Percentiles rank a stretch among this genome's conserved stretches.
Conservation (phyloP, 2,797 vertebrate genomes). For the Australoheros facetus region DNA sequence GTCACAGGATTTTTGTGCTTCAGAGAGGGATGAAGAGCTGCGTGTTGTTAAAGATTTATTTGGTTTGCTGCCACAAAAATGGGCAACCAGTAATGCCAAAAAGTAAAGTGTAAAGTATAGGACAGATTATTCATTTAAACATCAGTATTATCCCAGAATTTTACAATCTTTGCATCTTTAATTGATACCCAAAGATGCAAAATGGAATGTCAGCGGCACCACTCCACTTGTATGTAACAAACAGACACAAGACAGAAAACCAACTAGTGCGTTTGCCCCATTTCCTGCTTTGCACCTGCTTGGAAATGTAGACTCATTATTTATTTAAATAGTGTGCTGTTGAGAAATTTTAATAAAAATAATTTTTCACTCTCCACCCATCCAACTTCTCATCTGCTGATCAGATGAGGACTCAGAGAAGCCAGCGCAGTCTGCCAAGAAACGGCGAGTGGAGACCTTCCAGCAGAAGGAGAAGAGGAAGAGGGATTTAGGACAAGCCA, state of each 20-base stretch:
- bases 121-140: background rate
- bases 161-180: background rate
- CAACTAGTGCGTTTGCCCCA: background rate
- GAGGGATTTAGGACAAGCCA: slow-evolving; percentile 83
- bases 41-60: background rate
- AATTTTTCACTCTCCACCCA: background rate
- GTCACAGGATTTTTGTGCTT: background rate
- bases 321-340: slow-evolving; percentile 3
- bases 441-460: slow-evolving; percentile 87
- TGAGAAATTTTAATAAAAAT: background rate
- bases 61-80: background rate
- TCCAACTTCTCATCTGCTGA: background rate
- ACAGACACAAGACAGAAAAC: background rate
- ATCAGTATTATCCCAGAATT: background rate
- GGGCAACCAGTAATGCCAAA: background rate
- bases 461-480: slow-evolving; percentile 91
- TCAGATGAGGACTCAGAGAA: slow-evolving; percentile 85
- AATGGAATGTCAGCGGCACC: background rate
- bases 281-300: background rate
- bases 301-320: background rate
- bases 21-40: background rate
- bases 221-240: background rate
- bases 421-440: slow-evolving; percentile 81
- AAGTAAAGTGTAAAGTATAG: background rate
- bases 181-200: background rate